phyloP scores from a whole-genome alignment of 2,888 invertebrate genomes.

The Fragum sueziense region DNA sequence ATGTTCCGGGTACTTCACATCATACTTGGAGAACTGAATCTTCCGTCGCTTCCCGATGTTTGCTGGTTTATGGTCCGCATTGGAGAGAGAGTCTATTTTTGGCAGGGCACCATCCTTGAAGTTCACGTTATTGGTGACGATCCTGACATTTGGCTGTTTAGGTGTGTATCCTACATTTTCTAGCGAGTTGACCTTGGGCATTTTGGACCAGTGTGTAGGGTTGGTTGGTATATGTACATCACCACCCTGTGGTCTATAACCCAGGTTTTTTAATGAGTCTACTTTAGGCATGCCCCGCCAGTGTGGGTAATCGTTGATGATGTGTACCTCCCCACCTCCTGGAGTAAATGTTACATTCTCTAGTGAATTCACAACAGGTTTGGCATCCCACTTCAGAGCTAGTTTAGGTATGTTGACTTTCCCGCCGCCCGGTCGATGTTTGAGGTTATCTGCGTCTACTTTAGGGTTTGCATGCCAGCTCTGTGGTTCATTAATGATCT shows the following conservation, averaged over 20 bases:
- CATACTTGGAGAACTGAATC: constrained; percentile 53
- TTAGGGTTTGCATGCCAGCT: constrained; percentile 62
- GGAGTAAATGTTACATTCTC: constrained; percentile 92
- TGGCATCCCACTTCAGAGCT: constrained; percentile 57
- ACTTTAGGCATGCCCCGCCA: constrained; percentile 66
- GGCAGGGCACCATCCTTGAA: constrained; percentile 55
- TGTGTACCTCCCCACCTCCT: constrained; percentile 81
- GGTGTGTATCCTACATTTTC: constrained; percentile 89
- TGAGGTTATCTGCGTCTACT: constrained; percentile 71
- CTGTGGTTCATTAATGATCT: constrained; percentile 58
- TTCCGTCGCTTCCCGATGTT: constrained; percentile 43
- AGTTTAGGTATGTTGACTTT: constrained; percentile 63
- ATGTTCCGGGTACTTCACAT: constrained; percentile 49
- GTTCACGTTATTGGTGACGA: constrained; percentile 42
- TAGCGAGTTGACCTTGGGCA: constrained; percentile 57
- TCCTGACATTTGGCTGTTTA: constrained; percentile 80
- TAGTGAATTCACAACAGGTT: constrained; percentile 88
- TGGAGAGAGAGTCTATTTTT: constrained; percentile 69
- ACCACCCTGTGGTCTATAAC: constrained; percentile 61
- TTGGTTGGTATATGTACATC: constrained; percentile 52
- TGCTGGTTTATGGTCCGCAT: constrained; percentile 64
- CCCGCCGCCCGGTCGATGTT: constrained; percentile 70
- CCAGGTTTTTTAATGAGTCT: constrained; percentile 68
- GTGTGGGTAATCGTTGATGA: constrained; percentile 54
- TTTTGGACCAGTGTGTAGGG: constrained; percentile 53